Percentiles rank a stretch among this genome's conserved stretches.
phyloP scores from a whole-genome alignment of 2,888 invertebrate genomes.

The Malacosoma neustria region DNA sequence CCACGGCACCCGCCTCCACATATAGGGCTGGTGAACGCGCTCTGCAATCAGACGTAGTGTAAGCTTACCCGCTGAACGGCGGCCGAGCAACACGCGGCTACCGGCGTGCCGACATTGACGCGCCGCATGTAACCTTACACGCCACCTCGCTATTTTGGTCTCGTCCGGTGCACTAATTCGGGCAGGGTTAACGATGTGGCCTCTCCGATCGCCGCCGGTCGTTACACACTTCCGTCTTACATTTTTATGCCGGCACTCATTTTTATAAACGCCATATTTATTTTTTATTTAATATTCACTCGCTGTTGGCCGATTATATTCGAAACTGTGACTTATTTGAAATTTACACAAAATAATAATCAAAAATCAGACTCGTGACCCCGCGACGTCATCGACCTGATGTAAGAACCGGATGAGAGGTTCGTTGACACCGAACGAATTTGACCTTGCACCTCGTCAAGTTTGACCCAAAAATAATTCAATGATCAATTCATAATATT shows the following conservation, averaged over 20 bases:
- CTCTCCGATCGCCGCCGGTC: conserved; percentile 52
- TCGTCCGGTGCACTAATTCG: conserved; percentile 72
- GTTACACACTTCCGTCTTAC: conserved; percentile 63
- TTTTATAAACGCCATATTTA: conserved; percentile 19
- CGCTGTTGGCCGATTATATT: conserved; percentile 3
- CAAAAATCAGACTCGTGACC: conserved; percentile 34
- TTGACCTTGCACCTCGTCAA: conserved; percentile 63
- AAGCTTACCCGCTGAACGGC: conserved; percentile 57
- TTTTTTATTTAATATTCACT: conserved; percentile 8
- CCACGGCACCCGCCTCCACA: conserved; percentile 50
- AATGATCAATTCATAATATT: conserved; percentile 15
- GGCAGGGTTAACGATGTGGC: conserved; percentile 72
- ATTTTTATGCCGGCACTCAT: conserved; percentile 49
- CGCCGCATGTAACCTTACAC: conserved; percentile 71
- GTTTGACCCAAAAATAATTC: conserved; percentile 52
- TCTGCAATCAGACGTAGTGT: conserved; percentile 63
- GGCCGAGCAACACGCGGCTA: conserved; percentile 37
- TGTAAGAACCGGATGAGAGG: conserved; percentile 57
- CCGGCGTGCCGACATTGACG: conserved; percentile 63
- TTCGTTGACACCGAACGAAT: conserved; percentile 65
- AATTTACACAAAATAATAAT: conserved; percentile 3
- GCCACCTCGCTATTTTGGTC: conserved; percentile 69
- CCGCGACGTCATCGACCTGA: conserved; percentile 67
- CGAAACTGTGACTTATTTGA: conserved; percentile 1
- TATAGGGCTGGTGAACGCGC: conserved; percentile 64